Evolutionary conservation across 1,140 invertebrate genomes (phyloP).

Genomic region (Drosophila ficusphila): DNA sequence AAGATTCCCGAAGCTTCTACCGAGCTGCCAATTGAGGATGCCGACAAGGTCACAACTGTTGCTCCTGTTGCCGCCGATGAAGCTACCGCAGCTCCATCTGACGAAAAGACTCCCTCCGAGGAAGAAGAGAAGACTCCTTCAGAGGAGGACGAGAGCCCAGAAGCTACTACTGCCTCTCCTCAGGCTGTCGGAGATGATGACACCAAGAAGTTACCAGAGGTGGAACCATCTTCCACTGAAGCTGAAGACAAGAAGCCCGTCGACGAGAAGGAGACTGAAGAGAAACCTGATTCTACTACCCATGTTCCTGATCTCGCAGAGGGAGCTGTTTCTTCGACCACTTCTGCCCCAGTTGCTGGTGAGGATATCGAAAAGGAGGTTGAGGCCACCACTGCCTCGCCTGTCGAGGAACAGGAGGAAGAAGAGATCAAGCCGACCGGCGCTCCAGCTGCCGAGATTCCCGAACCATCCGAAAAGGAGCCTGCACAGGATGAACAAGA

Average conservation of each 20-base stretch:
- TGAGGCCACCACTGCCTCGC: conserved; percentile 3
- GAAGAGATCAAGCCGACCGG: conserved; percentile 5
- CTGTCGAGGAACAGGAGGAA: conserved; percentile 33
- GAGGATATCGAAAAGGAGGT: conserved; percentile 27
- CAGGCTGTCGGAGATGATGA: conserved; percentile 11
- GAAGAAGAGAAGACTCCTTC: too few relatives aligned
- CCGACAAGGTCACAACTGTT: conserved; percentile 23
- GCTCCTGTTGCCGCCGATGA: conserved; percentile 26
- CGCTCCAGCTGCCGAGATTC: conserved; percentile 4
- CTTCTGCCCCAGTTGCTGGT: conserved; percentile 32
- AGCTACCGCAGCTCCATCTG: conserved; percentile 5
- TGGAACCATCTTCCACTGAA: conserved; percentile 6
- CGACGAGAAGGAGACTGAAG: conserved; percentile 12
- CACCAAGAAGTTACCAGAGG: conserved; percentile 10
- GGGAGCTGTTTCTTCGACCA: conserved; percentile 1
- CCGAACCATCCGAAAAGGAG: conserved; percentile 12
- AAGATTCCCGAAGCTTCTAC: conserved; percentile 20
- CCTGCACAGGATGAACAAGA: conserved; percentile 13
- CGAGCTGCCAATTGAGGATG: conserved; percentile 21
- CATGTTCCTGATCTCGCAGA: conserved; percentile 15
- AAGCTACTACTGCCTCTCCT: conserved; percentile 27
- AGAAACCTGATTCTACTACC: conserved; percentile 24
- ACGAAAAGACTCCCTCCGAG: conserved; percentile 28
- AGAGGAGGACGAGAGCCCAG: conserved; percentile 31
- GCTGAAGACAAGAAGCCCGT: conserved; percentile 27